A percentile compares a stretch with the other conserved stretches of the same genome.
These are phyloP conservation scores for Apostichopus leukothele DNA, from an alignment of 53 echinoderm and acorn worm species.

Conservation along the genomic window DNA sequence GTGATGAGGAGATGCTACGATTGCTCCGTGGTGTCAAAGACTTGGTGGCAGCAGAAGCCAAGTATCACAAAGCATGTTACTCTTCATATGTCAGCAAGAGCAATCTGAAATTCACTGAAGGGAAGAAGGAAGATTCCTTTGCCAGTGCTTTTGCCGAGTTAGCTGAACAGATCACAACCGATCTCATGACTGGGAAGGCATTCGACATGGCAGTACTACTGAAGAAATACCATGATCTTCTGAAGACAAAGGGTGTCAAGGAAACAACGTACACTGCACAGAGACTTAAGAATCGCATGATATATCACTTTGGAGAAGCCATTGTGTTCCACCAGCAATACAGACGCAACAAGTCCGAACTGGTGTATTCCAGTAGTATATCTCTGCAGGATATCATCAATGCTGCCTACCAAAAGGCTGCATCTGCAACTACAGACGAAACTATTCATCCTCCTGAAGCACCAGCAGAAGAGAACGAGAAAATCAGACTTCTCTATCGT, in stretches of 20 bases:
- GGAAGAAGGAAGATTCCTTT: conserved; percentile 18
- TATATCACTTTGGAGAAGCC: neutral
- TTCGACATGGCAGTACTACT: conserved; percentile 19
- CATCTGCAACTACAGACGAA: neutral
- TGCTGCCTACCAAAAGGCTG: neutral
- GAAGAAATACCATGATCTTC: neutral
- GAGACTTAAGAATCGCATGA: conserved; percentile 12
- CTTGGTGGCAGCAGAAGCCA: conserved; percentile 47
- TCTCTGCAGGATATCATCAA: conserved; percentile 10
- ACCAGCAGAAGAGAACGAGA: neutral
- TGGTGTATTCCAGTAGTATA: conserved; percentile 19
- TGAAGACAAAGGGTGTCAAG: neutral
- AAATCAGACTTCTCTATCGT: conserved; percentile 6
- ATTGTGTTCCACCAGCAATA: conserved; percentile 8
- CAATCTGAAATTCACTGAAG: conserved; percentile 36
- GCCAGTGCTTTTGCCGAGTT: conserved; percentile 18
- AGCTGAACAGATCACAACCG: neutral
- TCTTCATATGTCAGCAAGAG: conserved; percentile 43
- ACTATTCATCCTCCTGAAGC: neutral
- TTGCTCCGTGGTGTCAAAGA: conserved; percentile 47
- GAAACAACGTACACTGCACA: conserved; percentile 9
- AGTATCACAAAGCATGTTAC: conserved; percentile 49
- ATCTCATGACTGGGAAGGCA: conserved; percentile 7
- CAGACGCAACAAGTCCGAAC: neutral
- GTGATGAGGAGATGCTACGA: conserved; percentile 47